Evolutionary conservation across 1,140 invertebrate species (phyloP), one percentile per base, ranked within the genome.

Genomic region (Zaprionus taronus): DNA sequence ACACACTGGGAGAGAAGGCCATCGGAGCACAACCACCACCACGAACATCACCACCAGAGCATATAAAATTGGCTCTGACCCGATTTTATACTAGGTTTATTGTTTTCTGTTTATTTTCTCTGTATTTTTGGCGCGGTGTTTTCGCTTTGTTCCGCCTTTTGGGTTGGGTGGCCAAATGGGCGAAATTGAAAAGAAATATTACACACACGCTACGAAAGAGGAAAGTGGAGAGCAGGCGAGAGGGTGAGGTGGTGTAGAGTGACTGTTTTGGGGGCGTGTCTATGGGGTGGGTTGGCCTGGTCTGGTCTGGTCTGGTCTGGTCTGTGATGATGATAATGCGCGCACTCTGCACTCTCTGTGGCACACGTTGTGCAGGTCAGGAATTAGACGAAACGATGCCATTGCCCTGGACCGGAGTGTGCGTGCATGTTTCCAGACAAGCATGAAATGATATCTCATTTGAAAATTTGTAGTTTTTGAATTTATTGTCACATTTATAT

Each of bases 1-100:
- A 68, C 61, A 55, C 63, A 26, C 49, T 47, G 64, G 53, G 72
- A 65, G 57, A 62, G 53, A 83, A 63, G 68, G 74, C 68, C 80
- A 47, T 47, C 41, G 41, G 41, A 47, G 41, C 71, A 53, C 61
- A 67, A 71, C 68, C 80, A 65, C 73, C 75, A 67, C 58, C 34
- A 61, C 9, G 22, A 64, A 36, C 55, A 47, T 38, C 74, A 56
- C 65, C 64, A 60, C 56, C 34, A 22, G 70, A 53, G 31, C 24
- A 57, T 17, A 14, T 53, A 75, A 89, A 87, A 87, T 87, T 87
- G 84, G 84, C 85, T 89, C 79, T 87, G 84, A 78, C 84, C 84
- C 85, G 84, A 89, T 89, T 86, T 81, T 89, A 71, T 81, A 75
- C 81, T 84, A 84, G 79, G 51, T 75, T 73, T 73, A 61, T 72